phyloP scores from a whole-genome alignment of 2,113 vertebrate genomes.

The Glareola pratincola region DNA sequence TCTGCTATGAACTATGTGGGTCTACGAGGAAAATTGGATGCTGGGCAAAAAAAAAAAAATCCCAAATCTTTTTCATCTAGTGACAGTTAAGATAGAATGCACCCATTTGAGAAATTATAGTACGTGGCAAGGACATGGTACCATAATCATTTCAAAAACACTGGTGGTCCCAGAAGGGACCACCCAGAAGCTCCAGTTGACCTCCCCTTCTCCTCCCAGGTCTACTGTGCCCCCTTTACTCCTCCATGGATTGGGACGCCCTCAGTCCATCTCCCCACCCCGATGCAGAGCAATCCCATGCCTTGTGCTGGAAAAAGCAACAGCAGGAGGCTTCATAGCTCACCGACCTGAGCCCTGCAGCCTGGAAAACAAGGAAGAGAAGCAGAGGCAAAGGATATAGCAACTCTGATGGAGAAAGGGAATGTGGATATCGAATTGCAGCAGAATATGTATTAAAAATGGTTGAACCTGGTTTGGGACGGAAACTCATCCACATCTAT shows the following conservation, averaged over 20 bases:
- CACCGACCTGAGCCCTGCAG: background rate
- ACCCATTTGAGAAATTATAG: background rate
- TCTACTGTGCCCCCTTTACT: background rate
- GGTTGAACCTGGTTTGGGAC: background rate
- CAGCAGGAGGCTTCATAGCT: background rate
- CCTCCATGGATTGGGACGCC: background rate
- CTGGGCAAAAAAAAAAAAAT: background rate
- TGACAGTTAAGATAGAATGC: background rate
- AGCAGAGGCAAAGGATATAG: background rate
- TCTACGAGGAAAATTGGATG: background rate
- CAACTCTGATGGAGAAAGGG: background rate
- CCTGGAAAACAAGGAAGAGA: background rate
- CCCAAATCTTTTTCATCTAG: background rate
- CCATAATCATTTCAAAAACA: background rate
- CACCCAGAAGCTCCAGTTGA: background rate
- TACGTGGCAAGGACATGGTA: accelerated
- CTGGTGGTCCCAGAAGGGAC: background rate
- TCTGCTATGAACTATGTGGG: background rate
- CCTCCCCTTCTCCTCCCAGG: background rate
- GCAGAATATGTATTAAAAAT: background rate
- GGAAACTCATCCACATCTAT: background rate
- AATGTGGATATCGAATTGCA: background rate
- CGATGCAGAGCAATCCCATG: accelerated
- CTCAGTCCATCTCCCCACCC: accelerated
- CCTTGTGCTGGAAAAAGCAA: background rate